Evolutionary conservation across 2,113 vertebrate species (phyloP).

Genomic region (Leptobrachium leishanense): DNA sequence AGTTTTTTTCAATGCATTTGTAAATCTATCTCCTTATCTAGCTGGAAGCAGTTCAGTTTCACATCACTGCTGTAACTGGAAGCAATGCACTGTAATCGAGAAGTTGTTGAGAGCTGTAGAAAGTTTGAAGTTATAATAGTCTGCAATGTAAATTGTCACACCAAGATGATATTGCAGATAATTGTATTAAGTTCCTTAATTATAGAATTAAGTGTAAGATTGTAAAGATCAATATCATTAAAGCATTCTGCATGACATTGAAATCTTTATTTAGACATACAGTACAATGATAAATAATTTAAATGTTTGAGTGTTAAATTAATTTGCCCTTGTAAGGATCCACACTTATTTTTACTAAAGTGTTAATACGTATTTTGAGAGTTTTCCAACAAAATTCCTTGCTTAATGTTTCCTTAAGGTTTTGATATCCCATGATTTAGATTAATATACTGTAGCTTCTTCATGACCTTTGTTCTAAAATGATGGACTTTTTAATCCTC

Average conservation of each 20-base stretch:
- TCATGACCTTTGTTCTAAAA: too few species aligned
- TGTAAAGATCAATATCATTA: not conserved
- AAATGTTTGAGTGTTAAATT: constrained; percentile 23
- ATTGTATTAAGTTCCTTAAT: too few species aligned
- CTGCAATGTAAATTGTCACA: not conserved
- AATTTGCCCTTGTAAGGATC: constrained; percentile 6
- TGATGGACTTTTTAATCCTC: too few species aligned
- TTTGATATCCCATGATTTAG: too few species aligned
- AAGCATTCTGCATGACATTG: too few species aligned
- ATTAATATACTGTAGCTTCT: too few species aligned
- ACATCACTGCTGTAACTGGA: constrained; percentile 42
- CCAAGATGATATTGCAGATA: not conserved
- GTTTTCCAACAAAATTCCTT: too few species aligned
- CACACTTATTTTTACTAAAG: not conserved
- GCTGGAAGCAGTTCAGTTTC: constrained; percentile 44
- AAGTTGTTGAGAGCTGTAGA: constrained; percentile 28
- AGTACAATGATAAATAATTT: constrained; percentile 36
- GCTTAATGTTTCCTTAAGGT: too few species aligned
- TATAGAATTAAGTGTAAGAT: not conserved
- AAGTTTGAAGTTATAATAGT: constrained; percentile 18
- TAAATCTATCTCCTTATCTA: constrained; percentile 33
- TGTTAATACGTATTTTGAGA: too few species aligned
- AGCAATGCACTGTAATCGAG: constrained; percentile 37
- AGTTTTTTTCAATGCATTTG: constrained; percentile 24
- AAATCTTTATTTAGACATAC: constrained; percentile 21